A percentile compares a stretch with the other conserved stretches of the same genome.
Conservation (phyloP, 2,113 vertebrate genomes). For the Rhabdomys dilectus region DNA sequence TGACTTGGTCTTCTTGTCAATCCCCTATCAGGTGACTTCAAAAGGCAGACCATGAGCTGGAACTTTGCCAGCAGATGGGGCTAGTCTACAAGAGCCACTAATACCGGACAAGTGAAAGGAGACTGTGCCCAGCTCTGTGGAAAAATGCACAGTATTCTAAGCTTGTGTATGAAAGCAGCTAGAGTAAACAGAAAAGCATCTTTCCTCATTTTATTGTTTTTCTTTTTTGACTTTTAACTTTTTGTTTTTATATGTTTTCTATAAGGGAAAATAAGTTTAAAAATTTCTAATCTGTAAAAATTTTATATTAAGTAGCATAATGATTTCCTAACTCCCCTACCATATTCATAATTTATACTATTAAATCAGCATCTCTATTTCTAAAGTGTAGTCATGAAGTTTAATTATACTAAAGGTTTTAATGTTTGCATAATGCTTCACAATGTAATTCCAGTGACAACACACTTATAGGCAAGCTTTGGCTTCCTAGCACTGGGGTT, state of each 20-base stretch:
- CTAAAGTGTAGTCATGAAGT: neutral
- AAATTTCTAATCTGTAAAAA: neutral
- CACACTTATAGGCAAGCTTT: neutral
- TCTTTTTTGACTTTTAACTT: neutral
- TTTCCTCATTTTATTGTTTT: neutral
- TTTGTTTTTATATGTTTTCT: neutral
- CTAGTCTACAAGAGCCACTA: neutral
- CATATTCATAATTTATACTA: neutral
- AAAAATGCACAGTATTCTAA: neutral
- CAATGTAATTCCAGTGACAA: neutral
- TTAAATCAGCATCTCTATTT: neutral
- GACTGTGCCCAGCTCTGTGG: neutral
- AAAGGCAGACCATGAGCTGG: neutral
- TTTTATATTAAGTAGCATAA: neutral
- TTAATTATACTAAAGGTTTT: neutral
- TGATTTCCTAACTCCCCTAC: neutral
- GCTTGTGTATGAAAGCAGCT: neutral
- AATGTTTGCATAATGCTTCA: neutral
- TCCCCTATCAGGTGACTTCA: neutral
- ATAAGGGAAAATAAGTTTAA: neutral
- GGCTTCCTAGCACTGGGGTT: neutral
- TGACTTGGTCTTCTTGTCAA: neutral
- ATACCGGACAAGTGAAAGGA: no score
- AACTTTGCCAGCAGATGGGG: constrained; percentile 47
- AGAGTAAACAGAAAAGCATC: neutral